Conservation (phyloP, 2,113 vertebrate species). For the Alces alces region DNA sequence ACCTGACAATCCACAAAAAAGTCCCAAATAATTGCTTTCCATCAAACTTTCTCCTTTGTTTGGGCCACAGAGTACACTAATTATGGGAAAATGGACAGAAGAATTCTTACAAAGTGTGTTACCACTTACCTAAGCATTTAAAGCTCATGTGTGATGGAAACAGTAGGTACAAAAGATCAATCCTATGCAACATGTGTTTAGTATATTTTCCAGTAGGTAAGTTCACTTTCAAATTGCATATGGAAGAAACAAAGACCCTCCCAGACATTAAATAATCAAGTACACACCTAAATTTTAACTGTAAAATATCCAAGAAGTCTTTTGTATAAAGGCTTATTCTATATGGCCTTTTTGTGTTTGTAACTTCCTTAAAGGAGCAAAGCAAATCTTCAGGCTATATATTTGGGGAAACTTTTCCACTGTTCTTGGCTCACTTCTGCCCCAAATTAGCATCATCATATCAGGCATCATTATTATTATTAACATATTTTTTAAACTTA, state of each 20-base stretch:
- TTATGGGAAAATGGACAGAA: not conserved
- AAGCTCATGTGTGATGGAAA: not conserved
- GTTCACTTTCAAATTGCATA: not conserved
- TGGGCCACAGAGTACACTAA: not conserved
- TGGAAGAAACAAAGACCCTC: not conserved
- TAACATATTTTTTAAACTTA: not conserved
- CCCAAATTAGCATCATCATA: not conserved
- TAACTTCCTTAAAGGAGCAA: slow-evolving; percentile 4
- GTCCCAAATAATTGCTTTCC: not conserved
- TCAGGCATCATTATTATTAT: not conserved
- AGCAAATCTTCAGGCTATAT: not conserved
- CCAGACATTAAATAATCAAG: not conserved
- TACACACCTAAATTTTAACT: not conserved
- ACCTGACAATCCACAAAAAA: not conserved
- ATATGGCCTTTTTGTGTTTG: not conserved
- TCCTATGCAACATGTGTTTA: not conserved
- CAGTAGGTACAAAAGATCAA: not conserved
- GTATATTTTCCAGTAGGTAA: not conserved
- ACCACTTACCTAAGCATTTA: not conserved
- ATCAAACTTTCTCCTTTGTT: not conserved
- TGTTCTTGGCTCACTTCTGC: not conserved
- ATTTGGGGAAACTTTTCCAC: not conserved
- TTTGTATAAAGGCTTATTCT: not conserved
- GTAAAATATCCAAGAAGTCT: not conserved
- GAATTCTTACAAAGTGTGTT: not conserved